A percentile compares a stretch with the other conserved stretches of the same genome.
phyloP scores from a whole-genome alignment of 2,888 invertebrate species.

The Hermodice carunculata region DNA sequence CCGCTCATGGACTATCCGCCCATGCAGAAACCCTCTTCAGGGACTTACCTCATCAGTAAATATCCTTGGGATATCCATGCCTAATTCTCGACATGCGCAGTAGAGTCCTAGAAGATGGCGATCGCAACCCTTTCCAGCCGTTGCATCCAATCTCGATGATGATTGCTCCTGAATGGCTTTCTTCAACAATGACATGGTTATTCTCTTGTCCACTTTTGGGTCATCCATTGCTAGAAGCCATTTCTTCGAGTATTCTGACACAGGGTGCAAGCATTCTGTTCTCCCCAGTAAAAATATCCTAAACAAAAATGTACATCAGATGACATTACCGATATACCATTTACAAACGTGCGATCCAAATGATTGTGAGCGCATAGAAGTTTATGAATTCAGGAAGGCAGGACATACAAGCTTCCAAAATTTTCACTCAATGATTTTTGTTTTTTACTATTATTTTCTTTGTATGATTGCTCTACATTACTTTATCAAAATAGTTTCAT shows the following conservation, averaged over 20 bases:
- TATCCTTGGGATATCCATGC: conserved; percentile 48
- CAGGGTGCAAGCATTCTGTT: conserved; percentile 76
- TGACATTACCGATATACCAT: too few species aligned
- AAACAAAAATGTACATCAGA: too few species aligned
- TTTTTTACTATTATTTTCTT: too few species aligned
- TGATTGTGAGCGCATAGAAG: too few species aligned
- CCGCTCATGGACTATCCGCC: too few species aligned
- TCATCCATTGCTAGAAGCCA: conserved; percentile 56
- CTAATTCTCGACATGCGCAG: conserved; percentile 46
- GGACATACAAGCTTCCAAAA: too few species aligned
- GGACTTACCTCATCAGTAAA: conserved; percentile 46
- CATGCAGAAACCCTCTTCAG: too few species aligned
- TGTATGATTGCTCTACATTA: too few species aligned
- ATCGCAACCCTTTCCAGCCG: conserved; percentile 71
- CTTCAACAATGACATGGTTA: conserved; percentile 43
- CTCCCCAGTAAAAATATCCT: conserved; percentile 74
- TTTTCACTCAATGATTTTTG: too few species aligned
- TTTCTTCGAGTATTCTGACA: conserved; percentile 71
- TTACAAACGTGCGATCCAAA: too few species aligned
- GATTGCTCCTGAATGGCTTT: conserved; percentile 52
- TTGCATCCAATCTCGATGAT: conserved; percentile 49
- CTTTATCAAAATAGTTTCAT: too few species aligned
- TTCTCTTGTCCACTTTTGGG: conserved; percentile 40
- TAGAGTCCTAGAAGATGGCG: conserved; percentile 74
- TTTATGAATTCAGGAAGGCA: too few species aligned